Evolutionary conservation across 2,888 invertebrate species (phyloP).

Genomic region (Agriopis marginaria): DNA sequence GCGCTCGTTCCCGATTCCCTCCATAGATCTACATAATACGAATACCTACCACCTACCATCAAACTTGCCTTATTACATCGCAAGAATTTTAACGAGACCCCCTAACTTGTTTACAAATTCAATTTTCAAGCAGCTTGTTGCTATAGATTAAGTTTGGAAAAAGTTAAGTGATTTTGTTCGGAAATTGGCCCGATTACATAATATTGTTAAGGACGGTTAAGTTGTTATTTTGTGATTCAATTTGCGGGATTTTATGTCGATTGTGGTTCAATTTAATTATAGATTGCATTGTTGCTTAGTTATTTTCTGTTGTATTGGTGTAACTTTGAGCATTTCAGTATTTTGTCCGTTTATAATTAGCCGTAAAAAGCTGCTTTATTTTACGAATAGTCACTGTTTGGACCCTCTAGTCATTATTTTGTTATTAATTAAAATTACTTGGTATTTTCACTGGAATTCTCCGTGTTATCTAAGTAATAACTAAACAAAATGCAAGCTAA

Average conservation of each 20-base stretch:
- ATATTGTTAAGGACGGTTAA: constrained; percentile 59
- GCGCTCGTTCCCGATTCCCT: constrained; percentile 30
- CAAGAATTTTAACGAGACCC: constrained; percentile 84
- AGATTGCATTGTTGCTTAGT: not conserved
- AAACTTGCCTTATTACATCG: constrained; percentile 76
- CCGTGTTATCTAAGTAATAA: not conserved
- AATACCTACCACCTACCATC: constrained; percentile 46
- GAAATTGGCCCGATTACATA: constrained; percentile 65
- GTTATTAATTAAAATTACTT: too few species aligned
- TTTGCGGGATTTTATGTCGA: constrained; percentile 35
- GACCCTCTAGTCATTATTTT: too few species aligned
- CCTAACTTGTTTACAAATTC: constrained; percentile 85
- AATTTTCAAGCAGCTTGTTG: constrained; percentile 81
- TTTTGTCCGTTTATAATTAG: too few species aligned
- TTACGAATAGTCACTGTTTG: too few species aligned
- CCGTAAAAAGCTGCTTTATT: too few species aligned
- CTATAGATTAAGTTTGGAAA: constrained; percentile 80
- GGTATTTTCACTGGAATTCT: too few species aligned
- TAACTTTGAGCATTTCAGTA: not conserved
- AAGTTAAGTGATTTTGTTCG: constrained; percentile 76
- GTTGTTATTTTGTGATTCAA: constrained; percentile 51
- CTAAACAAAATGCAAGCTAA: not conserved
- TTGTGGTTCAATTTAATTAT: constrained; percentile 21
- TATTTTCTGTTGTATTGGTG: not conserved
- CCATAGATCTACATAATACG: constrained; percentile 53